Conservation (phyloP, 2,888 invertebrate species). For the Lepidocyrtinus sp. region DNA sequence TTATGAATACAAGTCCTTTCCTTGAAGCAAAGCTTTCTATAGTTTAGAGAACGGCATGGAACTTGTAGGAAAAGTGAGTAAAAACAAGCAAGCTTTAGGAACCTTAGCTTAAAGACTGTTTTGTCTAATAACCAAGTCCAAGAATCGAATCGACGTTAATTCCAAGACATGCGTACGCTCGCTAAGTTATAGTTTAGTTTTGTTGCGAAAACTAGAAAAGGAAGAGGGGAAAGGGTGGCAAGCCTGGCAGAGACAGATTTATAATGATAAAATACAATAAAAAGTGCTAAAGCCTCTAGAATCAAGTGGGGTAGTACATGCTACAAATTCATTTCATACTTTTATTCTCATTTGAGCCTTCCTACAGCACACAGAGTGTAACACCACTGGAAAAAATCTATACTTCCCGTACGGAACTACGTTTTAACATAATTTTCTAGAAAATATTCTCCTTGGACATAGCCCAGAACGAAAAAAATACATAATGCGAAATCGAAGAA, state of each 20-base stretch:
- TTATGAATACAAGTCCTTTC: conserved; percentile 6
- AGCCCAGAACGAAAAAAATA: neutral
- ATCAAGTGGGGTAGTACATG: neutral
- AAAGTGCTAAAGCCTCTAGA: conserved; percentile 8
- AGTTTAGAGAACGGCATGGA: neutral
- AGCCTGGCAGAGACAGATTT: conserved; percentile 58
- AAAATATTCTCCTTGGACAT: neutral
- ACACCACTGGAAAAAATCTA: too few relatives aligned
- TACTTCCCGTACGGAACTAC: too few relatives aligned
- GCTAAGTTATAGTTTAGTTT: too few relatives aligned
- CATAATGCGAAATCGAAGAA: too few relatives aligned
- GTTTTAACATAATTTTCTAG: too few relatives aligned
- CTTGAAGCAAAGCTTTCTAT: neutral
- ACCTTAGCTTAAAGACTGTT: conserved; percentile 28
- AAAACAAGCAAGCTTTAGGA: conserved; percentile 50
- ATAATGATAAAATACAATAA: conserved; percentile 58
- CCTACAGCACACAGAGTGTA: neutral
- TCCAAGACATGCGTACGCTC: conserved; percentile 22
- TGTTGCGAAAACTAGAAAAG: neutral
- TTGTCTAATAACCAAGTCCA: conserved; percentile 51
- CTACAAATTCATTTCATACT: neutral
- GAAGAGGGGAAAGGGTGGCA: conserved; percentile 35
- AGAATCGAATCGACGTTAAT: conserved; percentile 52
- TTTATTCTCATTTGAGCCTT: neutral
- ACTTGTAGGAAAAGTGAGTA: conserved; percentile 14